A percentile compares a stretch with the other conserved stretches of the same genome.
phyloP scores from a whole-genome alignment of 2,113 vertebrate genomes.

The Erpornis zantholeuca region DNA sequence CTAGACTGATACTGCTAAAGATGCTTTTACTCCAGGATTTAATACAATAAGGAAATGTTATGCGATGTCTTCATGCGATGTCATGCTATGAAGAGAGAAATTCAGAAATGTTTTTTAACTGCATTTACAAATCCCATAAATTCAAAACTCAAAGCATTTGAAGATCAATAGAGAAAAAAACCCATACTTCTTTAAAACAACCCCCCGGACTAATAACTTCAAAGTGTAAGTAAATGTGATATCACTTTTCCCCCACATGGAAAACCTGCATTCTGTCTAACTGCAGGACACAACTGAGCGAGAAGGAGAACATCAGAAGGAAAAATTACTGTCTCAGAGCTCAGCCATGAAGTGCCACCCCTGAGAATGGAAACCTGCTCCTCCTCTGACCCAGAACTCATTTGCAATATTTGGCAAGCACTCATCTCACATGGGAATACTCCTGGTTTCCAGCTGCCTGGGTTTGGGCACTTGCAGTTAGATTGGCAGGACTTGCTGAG shows the following conservation, averaged over 20 bases:
- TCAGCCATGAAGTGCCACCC: neutral
- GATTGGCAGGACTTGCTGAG: neutral
- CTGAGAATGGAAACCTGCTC: neutral
- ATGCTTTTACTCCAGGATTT: neutral
- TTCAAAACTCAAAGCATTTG: neutral
- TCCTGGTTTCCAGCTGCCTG: neutral
- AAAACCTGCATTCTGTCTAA: neutral
- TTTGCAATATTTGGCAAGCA: neutral
- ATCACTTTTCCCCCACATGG: neutral
- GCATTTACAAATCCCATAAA: neutral
- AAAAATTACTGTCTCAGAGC: neutral
- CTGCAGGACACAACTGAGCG: neutral
- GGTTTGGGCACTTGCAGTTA: neutral
- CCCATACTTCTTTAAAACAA: neutral
- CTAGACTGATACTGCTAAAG: neutral
- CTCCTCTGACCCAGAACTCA: neutral
- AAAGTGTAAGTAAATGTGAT: neutral
- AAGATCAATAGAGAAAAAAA: neutral
- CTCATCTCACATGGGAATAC: neutral
- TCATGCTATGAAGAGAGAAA: neutral
- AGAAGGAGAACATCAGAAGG: neutral
- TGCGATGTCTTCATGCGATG: neutral
- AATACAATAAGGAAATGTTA: neutral
- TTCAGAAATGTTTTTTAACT: neutral
- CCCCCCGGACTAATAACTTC: neutral